Conservation (phyloP, 2,113 vertebrate species). For the Podarcis muralis region DNA sequence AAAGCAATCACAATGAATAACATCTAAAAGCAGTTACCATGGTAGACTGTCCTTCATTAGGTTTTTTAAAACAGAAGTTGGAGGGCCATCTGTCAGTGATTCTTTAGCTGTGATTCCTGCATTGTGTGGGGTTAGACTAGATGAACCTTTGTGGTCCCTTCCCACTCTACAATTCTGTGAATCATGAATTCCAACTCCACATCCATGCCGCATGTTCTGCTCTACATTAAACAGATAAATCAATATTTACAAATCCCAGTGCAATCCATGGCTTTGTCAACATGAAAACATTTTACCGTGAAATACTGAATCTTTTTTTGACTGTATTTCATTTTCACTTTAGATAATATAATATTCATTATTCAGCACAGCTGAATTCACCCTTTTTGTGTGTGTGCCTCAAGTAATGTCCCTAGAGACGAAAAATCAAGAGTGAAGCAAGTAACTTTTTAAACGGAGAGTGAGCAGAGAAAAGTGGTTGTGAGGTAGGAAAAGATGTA, state of each 20-base stretch:
- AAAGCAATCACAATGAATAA: too few species aligned
- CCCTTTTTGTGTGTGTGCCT: neutral
- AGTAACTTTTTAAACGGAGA: neutral
- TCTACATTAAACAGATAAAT: neutral
- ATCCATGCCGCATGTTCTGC: neutral
- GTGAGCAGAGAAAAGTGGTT: neutral
- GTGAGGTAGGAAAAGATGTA: constrained; percentile 6
- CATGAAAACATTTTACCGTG: neutral
- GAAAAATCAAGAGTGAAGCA: neutral
- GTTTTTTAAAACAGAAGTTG: too few species aligned
- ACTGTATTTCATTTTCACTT: neutral
- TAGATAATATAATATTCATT: constrained; percentile 1
- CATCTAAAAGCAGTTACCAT: too few species aligned
- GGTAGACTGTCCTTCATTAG: too few species aligned
- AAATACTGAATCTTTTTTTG: neutral
- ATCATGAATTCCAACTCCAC: neutral
- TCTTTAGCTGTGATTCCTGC: too few species aligned
- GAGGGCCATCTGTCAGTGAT: too few species aligned
- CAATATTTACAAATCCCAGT: neutral
- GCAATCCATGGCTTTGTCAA: neutral
- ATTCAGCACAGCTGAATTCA: neutral
- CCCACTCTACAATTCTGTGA: too few species aligned
- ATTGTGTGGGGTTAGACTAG: too few species aligned
- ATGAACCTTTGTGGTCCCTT: neutral
- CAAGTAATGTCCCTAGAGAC: neutral